Conservation (phyloP, 2,113 vertebrate species). For the Piprites chloris region DNA sequence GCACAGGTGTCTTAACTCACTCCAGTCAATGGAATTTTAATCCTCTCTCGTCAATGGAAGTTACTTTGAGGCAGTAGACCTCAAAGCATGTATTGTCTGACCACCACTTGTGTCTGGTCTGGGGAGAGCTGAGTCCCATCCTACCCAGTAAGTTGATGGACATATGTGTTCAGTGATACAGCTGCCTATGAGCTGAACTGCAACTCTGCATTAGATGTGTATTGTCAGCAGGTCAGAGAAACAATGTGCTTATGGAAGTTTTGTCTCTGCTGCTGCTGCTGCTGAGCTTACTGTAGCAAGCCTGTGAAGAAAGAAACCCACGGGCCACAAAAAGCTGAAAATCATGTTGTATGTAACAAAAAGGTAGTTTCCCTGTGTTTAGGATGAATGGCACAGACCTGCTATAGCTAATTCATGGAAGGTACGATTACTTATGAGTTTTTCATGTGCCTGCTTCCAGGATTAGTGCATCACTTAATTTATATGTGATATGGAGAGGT, state of each 20-base stretch:
- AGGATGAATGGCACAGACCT: neutral
- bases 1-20: neutral
- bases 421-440: neutral
- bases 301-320: neutral
- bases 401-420: neutral
- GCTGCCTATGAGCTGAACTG: neutral
- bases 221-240: neutral
- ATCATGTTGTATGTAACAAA: neutral
- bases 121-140: neutral
- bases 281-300: neutral
- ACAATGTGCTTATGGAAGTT: neutral
- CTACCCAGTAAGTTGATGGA: neutral
- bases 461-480: neutral
- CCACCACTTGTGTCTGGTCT: neutral
- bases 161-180: neutral
- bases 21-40: neutral
- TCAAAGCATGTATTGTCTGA: neutral
- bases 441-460: neutral
- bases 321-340: neutral
- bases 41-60: neutral
- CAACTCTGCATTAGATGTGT: neutral
- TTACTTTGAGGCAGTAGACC: neutral
- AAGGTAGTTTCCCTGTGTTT: neutral
- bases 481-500: neutral
- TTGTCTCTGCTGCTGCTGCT: slow-evolving; percentile 3